Conservation (phyloP, 2,113 vertebrate genomes). For the Clupea harengus region DNA sequence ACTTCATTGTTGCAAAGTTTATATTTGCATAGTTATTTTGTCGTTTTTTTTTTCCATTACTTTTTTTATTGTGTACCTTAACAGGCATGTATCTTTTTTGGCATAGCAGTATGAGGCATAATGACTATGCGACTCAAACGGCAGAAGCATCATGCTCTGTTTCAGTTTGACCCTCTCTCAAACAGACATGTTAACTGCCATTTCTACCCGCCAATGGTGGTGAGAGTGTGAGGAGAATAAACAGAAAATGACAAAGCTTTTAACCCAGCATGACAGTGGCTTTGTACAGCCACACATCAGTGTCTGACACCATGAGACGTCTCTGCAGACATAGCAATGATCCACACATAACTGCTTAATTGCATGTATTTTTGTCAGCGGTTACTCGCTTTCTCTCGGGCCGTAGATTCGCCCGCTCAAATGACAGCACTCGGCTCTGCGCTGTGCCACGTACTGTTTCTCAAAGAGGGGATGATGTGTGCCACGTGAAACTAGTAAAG, state of each 20-base stretch:
- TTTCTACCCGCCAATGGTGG: background rate
- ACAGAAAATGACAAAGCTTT: conserved; percentile 6
- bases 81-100: background rate
- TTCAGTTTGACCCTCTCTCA: background rate
- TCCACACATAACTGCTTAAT: conserved; percentile 7
- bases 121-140: background rate
- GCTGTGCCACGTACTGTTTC: background rate
- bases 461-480: background rate
- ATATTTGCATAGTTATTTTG: background rate
- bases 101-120: conserved; percentile 3
- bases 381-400: background rate
- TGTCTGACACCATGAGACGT: background rate
- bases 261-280: conserved; percentile 13
- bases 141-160: background rate
- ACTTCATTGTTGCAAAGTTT: background rate
- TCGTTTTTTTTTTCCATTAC: background rate
- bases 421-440: background rate
- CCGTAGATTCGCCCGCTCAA: background rate
- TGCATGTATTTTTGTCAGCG: conserved; percentile 1
- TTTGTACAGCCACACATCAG: background rate
- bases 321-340: background rate
- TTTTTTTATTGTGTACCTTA: background rate
- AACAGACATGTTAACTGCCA: background rate
- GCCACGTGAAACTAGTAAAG: background rate
- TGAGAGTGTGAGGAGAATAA: background rate